A percentile compares a stretch with the other conserved stretches of the same genome.
These are phyloP conservation scores for Pandemis cinnamomeana DNA, from an alignment of 2,888 invertebrate genomes.

Conservation along the genomic window DNA sequence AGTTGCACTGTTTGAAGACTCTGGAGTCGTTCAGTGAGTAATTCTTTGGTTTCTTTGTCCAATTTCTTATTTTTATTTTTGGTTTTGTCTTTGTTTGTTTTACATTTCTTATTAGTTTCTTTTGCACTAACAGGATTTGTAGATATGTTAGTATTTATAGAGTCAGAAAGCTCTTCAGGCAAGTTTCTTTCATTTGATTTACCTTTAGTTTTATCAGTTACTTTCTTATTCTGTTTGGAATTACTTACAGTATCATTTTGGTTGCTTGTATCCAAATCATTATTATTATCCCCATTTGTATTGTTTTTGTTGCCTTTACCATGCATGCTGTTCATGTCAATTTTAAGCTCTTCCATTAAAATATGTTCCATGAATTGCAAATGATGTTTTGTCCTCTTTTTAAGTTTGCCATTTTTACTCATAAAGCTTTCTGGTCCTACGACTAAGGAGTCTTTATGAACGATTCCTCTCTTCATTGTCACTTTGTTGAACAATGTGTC, in stretches of 20 bases:
- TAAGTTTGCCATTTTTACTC: constrained; percentile 57
- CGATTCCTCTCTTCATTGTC: constrained; percentile 42
- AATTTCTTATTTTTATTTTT: constrained; percentile 49
- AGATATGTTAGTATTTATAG: background rate
- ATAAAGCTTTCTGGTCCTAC: constrained; percentile 46
- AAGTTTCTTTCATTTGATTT: constrained; percentile 13
- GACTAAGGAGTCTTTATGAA: constrained; percentile 37
- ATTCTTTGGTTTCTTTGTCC: constrained; percentile 25
- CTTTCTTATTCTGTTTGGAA: constrained; percentile 31
- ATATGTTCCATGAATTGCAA: constrained; percentile 66
- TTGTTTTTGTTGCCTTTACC: constrained; percentile 41
- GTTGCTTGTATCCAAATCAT: constrained; percentile 69
- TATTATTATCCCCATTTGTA: constrained; percentile 70
- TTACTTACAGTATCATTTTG: constrained; percentile 55
- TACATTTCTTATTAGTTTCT: constrained; percentile 41
- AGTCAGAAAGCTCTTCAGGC: background rate
- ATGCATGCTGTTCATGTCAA: constrained; percentile 50
- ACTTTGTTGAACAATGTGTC: constrained; percentile 49
- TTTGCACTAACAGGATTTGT: background rate
- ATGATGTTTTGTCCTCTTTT: constrained; percentile 56
- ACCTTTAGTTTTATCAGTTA: constrained; percentile 27
- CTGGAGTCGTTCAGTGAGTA: constrained; percentile 3
- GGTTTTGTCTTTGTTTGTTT: constrained; percentile 33
- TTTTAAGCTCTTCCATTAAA: constrained; percentile 70
- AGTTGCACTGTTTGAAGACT: constrained; percentile 42